Base-by-base conservation (phyloP, 2,888 invertebrate genomes). In the Conus canariensis region DNA sequence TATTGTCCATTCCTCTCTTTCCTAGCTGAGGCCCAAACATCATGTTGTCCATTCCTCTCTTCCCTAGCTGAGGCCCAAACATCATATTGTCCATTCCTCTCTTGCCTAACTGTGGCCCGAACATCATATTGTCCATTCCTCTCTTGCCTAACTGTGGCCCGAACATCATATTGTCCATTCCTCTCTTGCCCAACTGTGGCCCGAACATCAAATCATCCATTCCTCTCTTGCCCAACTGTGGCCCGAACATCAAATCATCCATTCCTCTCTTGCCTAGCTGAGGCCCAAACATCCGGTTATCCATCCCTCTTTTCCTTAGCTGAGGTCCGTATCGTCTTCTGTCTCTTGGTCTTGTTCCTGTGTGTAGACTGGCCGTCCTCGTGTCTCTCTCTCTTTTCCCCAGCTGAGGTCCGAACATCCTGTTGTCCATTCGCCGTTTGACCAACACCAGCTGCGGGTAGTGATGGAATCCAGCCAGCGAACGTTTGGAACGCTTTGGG, bases 1-100 rank as follows among this genome's bases (percentile, higher is more conserved):
- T 22, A n/a, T n/a, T 10, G 85, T 85, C 85, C 85, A 85, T 85
- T 56, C 83, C 83, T 85, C 85, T 85, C 60, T 85, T 85, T 60
- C 85, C 85, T 1, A 85, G 10, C 25, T 85, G 85, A 1, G 59
- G 59, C 16, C 56, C 67, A n/a, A 70, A 87, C 74, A 67, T 22
- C 22, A 56, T n/a, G 14, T n/a, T 22, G 25, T 87, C 87, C 87
- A 87, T 67, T 85, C 85, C 60, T 60, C 60, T 58, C 60, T 85
- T 85, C 12, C 85, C 85, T 6, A 85, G 25, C 16, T 85, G 85
- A 3, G 82, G 82, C 16, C 82, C 82, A 58, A 82, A 82, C 82
- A 82, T 45, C 59, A 85, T 12, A n/a, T n/a, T 22, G 85, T 85
- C 85, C 85, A 85, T 85, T 14, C 83, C 83, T 60, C 85, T 58